Conservation (phyloP, 2,888 invertebrate genomes). For the Andricus quercusramuli region DNA sequence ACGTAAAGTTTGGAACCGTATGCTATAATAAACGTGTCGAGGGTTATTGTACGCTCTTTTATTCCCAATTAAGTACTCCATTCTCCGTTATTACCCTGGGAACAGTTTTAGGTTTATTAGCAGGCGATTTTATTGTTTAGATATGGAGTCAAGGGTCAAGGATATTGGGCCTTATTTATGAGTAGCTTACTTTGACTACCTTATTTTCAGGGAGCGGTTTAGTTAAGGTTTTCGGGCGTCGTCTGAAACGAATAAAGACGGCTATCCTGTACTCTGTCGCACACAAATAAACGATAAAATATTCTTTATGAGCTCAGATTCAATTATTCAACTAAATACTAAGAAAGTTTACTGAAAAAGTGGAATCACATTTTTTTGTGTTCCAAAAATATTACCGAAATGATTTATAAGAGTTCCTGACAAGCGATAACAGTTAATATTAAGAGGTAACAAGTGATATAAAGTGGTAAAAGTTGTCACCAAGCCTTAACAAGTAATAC, state of each 20-base stretch:
- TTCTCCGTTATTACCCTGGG: neutral
- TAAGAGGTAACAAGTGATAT: too few relatives aligned
- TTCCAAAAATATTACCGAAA: too few relatives aligned
- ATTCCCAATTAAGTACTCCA: conserved; percentile 32
- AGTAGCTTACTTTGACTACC: neutral
- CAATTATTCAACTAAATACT: too few relatives aligned
- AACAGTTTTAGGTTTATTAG: conserved; percentile 26
- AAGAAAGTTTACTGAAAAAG: too few relatives aligned
- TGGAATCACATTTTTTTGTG: too few relatives aligned
- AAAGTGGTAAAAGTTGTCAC: too few relatives aligned
- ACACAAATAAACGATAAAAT: too few relatives aligned
- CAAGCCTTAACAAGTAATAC: too few relatives aligned
- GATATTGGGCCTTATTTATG: conserved; percentile 14
- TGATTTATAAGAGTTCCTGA: too few relatives aligned
- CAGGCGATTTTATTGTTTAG: conserved; percentile 18
- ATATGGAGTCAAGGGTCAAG: conserved; percentile 27
- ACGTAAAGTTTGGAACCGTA: neutral
- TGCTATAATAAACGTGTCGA: conserved; percentile 16
- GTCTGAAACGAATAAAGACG: neutral
- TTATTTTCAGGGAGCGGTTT: neutral
- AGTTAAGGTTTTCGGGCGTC: neutral
- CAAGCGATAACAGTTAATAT: too few relatives aligned
- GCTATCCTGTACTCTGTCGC: too few relatives aligned
- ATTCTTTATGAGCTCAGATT: too few relatives aligned
- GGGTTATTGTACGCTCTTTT: neutral